These are phyloP conservation scores for Arctopsyche grandis DNA, from an alignment of 1,140 invertebrate species.

Conservation along the genomic window DNA sequence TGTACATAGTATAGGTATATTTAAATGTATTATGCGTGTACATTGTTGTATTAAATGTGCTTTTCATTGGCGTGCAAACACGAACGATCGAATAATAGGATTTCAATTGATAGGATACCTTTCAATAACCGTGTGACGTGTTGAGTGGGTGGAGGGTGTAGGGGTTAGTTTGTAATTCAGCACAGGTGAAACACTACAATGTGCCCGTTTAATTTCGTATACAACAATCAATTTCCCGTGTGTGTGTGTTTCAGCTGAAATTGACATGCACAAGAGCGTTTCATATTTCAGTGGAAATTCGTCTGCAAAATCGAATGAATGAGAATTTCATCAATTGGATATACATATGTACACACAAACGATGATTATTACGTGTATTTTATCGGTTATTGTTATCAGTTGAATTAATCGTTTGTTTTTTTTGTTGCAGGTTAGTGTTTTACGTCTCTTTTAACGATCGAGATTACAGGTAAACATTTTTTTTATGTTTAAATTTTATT, in stretches of 20 bases:
- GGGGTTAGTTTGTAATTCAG: not conserved
- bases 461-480: too few species aligned
- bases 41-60: not conserved
- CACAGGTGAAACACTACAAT: not conserved
- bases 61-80: not conserved
- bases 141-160: too few species aligned
- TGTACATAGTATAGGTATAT: too few species aligned
- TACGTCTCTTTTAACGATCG: too few species aligned
- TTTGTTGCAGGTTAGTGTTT: too few species aligned
- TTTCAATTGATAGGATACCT: constrained; percentile 1
- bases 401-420: too few species aligned
- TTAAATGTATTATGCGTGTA: too few species aligned
- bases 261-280: not conserved
- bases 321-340: too few species aligned
- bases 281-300: not conserved
- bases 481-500: too few species aligned
- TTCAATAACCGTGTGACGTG: not conserved
- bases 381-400: too few species aligned
- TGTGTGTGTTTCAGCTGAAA: not conserved
- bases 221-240: not conserved
- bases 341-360: too few species aligned
- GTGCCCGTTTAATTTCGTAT: constrained; percentile 3
- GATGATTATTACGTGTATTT: too few species aligned
- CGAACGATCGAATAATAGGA: constrained; percentile 4
- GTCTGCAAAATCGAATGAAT: not conserved